phyloP scores from a whole-genome alignment of 2,888 invertebrate genomes.

The Drosophila ochracea region DNA sequence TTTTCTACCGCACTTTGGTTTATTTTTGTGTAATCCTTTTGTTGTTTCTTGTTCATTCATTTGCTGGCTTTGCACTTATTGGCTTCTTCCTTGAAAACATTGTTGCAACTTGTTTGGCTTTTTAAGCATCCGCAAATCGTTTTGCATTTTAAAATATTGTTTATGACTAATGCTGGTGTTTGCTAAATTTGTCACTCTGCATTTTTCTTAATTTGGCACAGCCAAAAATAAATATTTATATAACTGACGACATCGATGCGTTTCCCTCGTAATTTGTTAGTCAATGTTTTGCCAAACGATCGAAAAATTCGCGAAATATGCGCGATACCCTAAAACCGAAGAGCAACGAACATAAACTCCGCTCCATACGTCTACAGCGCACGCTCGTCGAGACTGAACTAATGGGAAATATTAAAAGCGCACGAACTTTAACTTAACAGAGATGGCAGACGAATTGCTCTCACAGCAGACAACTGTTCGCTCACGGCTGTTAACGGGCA shows the following conservation, averaged over 20 bases:
- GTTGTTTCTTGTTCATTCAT: conserved; percentile 19
- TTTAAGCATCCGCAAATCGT: conserved; percentile 24
- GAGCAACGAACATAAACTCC: conserved; percentile 28
- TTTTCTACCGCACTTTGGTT: conserved; percentile 13
- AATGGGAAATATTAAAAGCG: conserved; percentile 48
- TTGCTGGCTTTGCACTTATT: conserved; percentile 59
- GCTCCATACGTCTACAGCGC: conserved; percentile 44
- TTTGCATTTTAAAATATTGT: conserved; percentile 51
- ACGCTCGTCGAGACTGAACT: conserved; percentile 56
- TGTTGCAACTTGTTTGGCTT: conserved; percentile 59
- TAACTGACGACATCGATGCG: conserved; percentile 50
- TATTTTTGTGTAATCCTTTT: conserved; percentile 62
- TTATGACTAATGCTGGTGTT: conserved; percentile 38
- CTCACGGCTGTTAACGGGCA: conserved; percentile 1
- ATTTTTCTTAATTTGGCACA: conserved; percentile 35
- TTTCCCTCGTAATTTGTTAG: conserved; percentile 24
- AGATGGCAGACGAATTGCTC: conserved; percentile 8
- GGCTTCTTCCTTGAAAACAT: conserved; percentile 63
- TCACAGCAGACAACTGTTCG: conserved; percentile 3
- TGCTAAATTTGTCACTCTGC: conserved; percentile 52
- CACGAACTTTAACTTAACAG: conserved; percentile 9
- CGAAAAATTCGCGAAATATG: conserved; percentile 56
- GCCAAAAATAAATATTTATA: conserved; percentile 32
- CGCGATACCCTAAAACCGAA: conserved; percentile 51
- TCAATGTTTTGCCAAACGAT: conserved; percentile 23